Evolutionary conservation across 2,888 invertebrate species (phyloP).

Genomic region (Disparrhopalites patrizii): DNA sequence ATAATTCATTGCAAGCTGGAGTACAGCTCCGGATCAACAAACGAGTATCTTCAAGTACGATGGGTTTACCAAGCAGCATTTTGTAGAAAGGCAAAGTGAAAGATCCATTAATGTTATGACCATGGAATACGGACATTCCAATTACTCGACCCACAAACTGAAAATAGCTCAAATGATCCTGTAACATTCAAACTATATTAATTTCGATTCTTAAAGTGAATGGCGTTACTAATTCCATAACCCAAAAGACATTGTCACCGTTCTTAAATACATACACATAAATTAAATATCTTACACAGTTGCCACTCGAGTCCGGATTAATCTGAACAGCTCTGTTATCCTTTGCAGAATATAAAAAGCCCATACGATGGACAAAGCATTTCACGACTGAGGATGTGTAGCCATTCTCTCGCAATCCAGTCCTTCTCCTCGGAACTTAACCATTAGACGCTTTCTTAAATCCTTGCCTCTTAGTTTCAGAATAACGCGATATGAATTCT

Average conservation of each 20-base stretch:
- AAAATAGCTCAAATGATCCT: slow-evolving; percentile 95
- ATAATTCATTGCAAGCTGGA: slow-evolving; percentile 94
- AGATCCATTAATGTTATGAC: slow-evolving; percentile 92
- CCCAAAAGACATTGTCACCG: no score
- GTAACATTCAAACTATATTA: slow-evolving; percentile 48
- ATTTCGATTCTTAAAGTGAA: no score
- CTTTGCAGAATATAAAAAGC: slow-evolving; percentile 90
- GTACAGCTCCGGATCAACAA: slow-evolving; percentile 92
- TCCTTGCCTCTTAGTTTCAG: slow-evolving; percentile 97
- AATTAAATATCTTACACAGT: slow-evolving; percentile 55
- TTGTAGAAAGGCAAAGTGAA: slow-evolving; percentile 97
- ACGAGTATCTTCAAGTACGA: slow-evolving; percentile 89
- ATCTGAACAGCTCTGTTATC: slow-evolving; percentile 95
- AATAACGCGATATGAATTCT: slow-evolving; percentile 71
- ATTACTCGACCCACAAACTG: slow-evolving; percentile 94
- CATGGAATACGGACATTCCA: slow-evolving; percentile 94
- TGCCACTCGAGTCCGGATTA: slow-evolving; percentile 71
- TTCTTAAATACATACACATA: no score
- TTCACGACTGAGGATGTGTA: slow-evolving; percentile 87
- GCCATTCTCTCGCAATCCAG: slow-evolving; percentile 95
- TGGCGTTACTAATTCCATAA: no score
- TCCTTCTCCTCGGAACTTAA: slow-evolving; percentile 93
- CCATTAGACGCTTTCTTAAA: slow-evolving; percentile 88
- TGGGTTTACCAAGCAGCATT: slow-evolving; percentile 86
- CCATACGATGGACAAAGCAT: slow-evolving; percentile 97